phyloP scores from a whole-genome alignment of 2,113 vertebrate species.

The Canis aureus region DNA sequence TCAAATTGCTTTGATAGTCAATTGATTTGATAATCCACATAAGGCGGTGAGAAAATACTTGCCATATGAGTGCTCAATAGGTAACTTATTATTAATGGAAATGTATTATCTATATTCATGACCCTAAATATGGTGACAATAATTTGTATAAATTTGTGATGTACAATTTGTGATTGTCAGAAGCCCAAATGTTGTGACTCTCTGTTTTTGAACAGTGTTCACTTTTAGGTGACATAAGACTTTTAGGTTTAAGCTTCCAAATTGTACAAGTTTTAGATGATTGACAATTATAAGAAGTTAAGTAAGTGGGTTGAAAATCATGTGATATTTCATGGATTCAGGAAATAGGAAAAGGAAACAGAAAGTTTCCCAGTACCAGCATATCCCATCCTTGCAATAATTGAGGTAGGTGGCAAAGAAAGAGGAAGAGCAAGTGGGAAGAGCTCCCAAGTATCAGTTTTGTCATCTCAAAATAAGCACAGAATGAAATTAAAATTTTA shows the following conservation, averaged over 20 bases:
- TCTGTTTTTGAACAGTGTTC: neutral
- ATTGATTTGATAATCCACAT: neutral
- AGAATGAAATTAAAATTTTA: neutral
- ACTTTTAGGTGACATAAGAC: neutral
- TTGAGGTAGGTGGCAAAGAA: neutral
- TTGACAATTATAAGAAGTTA: neutral
- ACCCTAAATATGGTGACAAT: neutral
- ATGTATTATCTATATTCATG: neutral
- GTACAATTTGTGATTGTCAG: neutral
- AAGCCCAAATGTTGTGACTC: neutral
- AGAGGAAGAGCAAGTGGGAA: too few relatives aligned
- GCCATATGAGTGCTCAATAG: neutral
- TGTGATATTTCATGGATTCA: neutral
- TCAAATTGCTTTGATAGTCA: neutral
- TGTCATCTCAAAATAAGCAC: neutral
- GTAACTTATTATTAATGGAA: neutral
- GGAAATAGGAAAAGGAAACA: neutral
- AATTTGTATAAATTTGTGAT: neutral
- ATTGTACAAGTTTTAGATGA: neutral
- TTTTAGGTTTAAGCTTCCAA: neutral
- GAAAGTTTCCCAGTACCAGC: neutral
- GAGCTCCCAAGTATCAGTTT: neutral
- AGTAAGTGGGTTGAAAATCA: neutral
- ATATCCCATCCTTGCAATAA: neutral
- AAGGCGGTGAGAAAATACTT: neutral